Evolutionary conservation across 2,888 invertebrate species (phyloP), one percentile per base, ranked within the genome.

Genomic region (Pyrocoelia pectoralis): DNA sequence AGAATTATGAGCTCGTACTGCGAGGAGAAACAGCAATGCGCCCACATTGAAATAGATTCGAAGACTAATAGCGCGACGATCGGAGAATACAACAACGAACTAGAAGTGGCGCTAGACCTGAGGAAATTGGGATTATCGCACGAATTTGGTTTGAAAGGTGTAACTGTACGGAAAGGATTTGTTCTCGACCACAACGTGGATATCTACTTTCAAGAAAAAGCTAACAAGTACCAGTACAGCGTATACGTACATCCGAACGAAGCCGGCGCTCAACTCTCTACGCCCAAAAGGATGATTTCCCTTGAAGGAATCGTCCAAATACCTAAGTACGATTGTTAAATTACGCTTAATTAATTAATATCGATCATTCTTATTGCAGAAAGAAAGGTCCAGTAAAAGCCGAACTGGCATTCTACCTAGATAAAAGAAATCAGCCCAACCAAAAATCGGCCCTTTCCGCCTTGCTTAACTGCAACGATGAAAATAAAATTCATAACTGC

Each of bases 1-100:
- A 88, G 89, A 73, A 83, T 87, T 49, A 87, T 89, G 10, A 85
- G 88, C 67, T 89, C 91, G 9, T 89, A 89, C 77, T 93, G 93
- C 77, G 91, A 92, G 70, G 90, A 91, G 76, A 91, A 89, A 81
- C 90, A 90, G 64, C 89, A 92, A 70, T 93, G 93, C 75, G 90
- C 90, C 0, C 88, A 91, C 73, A 84, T 90, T 15, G 91, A 92
- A 72, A 74, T 89, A n/a, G 84, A 87, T 72, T 85, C 87, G 19
- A 88, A 87, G 73, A 77, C 65, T 5, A 70, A 53, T 29, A 55
- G 41, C 76, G 43, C 72, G 87, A 88, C 83, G 62, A 77, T 84
- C 1, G 82, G 84, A 9, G 79, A 83, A 10, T 80, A 86, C 61
- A 84, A 87, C 68, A 89, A 91, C 74, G 83, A 87, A 13, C 76